Evolutionary conservation across 2,888 invertebrate species (phyloP), one percentile per base, ranked within the genome.

Genomic region (Mellilla xanthometata): DNA sequence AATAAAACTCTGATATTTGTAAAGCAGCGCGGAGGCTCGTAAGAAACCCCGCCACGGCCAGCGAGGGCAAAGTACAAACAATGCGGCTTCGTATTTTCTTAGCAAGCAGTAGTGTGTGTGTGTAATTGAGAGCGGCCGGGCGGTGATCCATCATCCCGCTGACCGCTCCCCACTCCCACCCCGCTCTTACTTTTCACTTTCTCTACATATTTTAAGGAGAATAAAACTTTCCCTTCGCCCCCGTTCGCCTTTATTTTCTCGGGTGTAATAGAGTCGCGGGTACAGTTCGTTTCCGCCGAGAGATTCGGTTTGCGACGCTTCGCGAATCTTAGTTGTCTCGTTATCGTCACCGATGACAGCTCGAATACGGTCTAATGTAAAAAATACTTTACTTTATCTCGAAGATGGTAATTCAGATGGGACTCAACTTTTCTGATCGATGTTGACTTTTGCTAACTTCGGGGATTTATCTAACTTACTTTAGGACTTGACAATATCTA

Each of bases 121-220:
- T 81, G 81, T 85, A 83, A 86, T 84, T 82, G 86, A 79, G 79
- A 79, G 81, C 75, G 80, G 69, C 71, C 67, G 72, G 79, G 76
- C 72, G 82, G 89, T 84, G 85, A 90, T 90, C 90, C 90, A 90
- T 90, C 90, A 90, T 90, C 82, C 88, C 76, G 72, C 81, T 87
- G 86, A 85, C 83, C 86, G 81, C 79, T 76, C 76, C 76, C 77
- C 76, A 64, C 65, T 50, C 64, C 65, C 69, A 65, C 75, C 73
- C 73, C 76, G 73, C 79, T 78, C 81, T 83, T 85, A 86, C 85
- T 90, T 86, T 89, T 85, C 90, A 86, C 89, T 88, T 86, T 83
- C 89, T 87, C 89, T 89, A 89, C 90, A 90, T 90, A 90, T 89
- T 90, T 90, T 86, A 89, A 88, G 83, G 80, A 86, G 86, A 88